These are phyloP conservation scores for Spodoptera litura DNA, from an alignment of 1,140 invertebrate genomes.

Conservation along the genomic window DNA sequence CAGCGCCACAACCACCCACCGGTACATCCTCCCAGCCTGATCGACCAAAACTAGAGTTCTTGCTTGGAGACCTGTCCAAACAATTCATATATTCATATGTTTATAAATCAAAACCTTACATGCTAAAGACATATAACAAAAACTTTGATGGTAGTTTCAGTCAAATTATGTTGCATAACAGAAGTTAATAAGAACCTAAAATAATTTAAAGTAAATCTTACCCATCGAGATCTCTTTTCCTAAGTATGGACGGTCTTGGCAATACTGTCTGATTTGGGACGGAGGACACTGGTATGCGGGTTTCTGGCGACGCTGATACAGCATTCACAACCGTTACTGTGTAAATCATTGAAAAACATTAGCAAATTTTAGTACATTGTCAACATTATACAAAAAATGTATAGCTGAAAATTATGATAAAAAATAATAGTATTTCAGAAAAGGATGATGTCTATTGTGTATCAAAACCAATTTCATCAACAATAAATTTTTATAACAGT, in stretches of 20 bases:
- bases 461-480: too few relatives aligned
- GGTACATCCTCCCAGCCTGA: constrained; percentile 72
- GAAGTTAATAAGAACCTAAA: neutral
- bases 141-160: too few relatives aligned
- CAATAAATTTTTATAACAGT: too few relatives aligned
- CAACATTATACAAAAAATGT: too few relatives aligned
- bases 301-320: constrained; percentile 58
- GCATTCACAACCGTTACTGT: constrained; percentile 66
- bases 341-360: constrained; percentile 12
- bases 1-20: constrained; percentile 49
- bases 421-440: too few relatives aligned
- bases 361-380: too few relatives aligned
- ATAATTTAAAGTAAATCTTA: constrained; percentile 47
- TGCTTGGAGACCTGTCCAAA: constrained; percentile 12
- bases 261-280: constrained; percentile 57
- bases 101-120: neutral
- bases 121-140: neutral
- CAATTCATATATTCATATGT: neutral
- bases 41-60: constrained; percentile 19
- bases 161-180: neutral
- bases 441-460: too few relatives aligned
- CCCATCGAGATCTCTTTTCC: constrained; percentile 78
- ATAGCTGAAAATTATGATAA: too few relatives aligned
- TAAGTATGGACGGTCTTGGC: constrained; percentile 75
- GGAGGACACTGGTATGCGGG: constrained; percentile 54